Conservation (phyloP, 1,140 invertebrate species). For the Eueides isabella region DNA sequence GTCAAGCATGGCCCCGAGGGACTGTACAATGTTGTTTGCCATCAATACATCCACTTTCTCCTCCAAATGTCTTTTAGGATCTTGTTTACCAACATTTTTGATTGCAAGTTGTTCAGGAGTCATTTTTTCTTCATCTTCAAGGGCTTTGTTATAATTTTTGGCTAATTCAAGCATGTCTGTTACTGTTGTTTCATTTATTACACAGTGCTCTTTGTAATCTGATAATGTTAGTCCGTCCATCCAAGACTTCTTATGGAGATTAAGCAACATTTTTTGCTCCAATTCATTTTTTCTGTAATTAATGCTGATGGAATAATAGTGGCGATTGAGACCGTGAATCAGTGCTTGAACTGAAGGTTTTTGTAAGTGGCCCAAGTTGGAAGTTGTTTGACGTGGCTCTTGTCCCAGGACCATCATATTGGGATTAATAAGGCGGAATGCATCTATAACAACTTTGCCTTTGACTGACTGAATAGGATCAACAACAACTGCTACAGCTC, state of each 20-base stretch:
- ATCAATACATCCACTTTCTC: slow-evolving; percentile 99
- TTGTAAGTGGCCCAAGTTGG: slow-evolving; percentile 98
- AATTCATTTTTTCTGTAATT: slow-evolving; percentile 99
- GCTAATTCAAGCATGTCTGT: slow-evolving; percentile 98
- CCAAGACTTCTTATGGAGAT: slow-evolving; percentile 99
- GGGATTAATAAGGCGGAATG: slow-evolving; percentile 98
- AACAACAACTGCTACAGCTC: slow-evolving; percentile 99
- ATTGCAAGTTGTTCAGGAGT: slow-evolving; percentile 99
- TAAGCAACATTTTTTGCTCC: slow-evolving; percentile 99
- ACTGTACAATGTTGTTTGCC: slow-evolving; percentile 99
- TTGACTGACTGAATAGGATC: slow-evolving; percentile 99
- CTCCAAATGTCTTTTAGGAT: slow-evolving; percentile 99
- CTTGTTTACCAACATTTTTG: slow-evolving; percentile 99
- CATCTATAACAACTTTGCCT: slow-evolving; percentile 97
- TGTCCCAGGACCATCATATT: slow-evolving; percentile 99
- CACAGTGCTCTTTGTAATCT: slow-evolving; percentile 97
- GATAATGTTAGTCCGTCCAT: slow-evolving; percentile 98
- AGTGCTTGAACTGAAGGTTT: slow-evolving; percentile 99
- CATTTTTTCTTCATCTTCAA: slow-evolving; percentile 99
- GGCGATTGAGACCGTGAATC: slow-evolving; percentile 99
- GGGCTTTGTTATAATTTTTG: slow-evolving; percentile 99
- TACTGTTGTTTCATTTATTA: slow-evolving; percentile 95
- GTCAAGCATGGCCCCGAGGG: slow-evolving; percentile 98
- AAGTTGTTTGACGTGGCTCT: slow-evolving; percentile 99
- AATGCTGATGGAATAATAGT: slow-evolving; percentile 99